Percentiles rank a stretch among this genome's conserved stretches.
Conservation (phyloP, 2,888 invertebrate species). For the Chloroclystis v-ata region DNA sequence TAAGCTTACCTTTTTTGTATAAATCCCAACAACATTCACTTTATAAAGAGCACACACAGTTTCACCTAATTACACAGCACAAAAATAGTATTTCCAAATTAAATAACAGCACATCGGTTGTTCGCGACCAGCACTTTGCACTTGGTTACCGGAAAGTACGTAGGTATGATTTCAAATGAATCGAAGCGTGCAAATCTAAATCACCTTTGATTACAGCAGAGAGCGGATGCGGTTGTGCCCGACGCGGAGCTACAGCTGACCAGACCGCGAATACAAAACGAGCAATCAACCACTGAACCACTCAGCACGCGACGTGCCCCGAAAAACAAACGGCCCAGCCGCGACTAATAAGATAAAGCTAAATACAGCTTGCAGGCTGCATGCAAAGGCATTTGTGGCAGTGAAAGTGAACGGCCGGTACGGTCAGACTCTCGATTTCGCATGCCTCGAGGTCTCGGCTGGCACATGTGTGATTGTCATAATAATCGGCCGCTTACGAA, state of each 20-base stretch:
- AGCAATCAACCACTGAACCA: constrained; percentile 22
- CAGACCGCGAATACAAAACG: constrained; percentile 22
- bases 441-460: constrained; percentile 45
- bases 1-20: constrained; percentile 8
- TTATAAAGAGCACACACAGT: constrained; percentile 5
- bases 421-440: constrained; percentile 58
- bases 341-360: constrained; percentile 48
- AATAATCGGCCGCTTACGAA: constrained; percentile 35
- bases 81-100: background rate
- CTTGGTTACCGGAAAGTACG: constrained; percentile 21
- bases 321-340: constrained; percentile 36
- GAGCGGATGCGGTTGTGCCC: constrained; percentile 17
- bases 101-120: background rate
- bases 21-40: too few relatives aligned
- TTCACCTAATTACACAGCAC: background rate
- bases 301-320: constrained; percentile 33
- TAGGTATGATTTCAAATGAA: constrained; percentile 15
- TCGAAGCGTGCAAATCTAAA: constrained; percentile 21
- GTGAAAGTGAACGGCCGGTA: constrained; percentile 56
- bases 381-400: constrained; percentile 39
- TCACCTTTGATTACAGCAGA: constrained; percentile 19
- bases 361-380: constrained; percentile 30
- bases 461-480: constrained; percentile 29
- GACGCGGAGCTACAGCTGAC: constrained; percentile 17
- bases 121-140: constrained; percentile 8